A percentile compares a stretch with the other conserved stretches of the same genome.
These are phyloP conservation scores for Diabrotica undecimpunctata DNA, from an alignment of 1,140 invertebrate genomes.

Conservation along the genomic window DNA sequence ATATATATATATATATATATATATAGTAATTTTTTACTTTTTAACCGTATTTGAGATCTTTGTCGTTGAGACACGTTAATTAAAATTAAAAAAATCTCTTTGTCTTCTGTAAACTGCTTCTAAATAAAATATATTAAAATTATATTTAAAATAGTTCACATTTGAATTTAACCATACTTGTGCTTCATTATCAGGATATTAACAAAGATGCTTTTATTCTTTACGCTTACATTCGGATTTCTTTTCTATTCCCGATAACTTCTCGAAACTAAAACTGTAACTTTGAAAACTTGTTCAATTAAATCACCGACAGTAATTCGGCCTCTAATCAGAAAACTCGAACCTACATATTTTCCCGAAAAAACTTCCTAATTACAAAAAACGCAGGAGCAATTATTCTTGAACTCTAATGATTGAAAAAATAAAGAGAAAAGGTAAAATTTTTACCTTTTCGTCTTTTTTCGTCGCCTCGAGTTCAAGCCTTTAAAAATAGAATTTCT, in stretches of 20 bases:
- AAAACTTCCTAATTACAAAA: constrained; percentile 1
- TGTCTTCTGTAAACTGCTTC: too few species aligned
- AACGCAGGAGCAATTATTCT: constrained; percentile 2
- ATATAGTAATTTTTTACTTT: too few species aligned
- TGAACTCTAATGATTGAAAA: constrained; percentile 2
- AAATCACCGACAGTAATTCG: background rate
- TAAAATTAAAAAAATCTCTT: too few species aligned
- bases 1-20: too few species aligned
- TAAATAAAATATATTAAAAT: too few species aligned
- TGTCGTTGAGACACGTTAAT: too few species aligned
- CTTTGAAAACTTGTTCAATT: background rate
- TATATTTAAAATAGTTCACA: too few species aligned
- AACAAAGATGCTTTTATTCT: too few species aligned
- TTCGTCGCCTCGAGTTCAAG: constrained; percentile 9
- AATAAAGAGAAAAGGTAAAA: constrained; percentile 3
- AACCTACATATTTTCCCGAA: constrained; percentile 2
- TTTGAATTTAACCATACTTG: too few species aligned
- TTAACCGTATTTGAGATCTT: too few species aligned
- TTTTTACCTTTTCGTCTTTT: constrained; percentile 8
- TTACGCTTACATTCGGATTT: background rate
- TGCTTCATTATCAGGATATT: too few species aligned
- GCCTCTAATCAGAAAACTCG: background rate
- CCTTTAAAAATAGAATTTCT: constrained; percentile 9
- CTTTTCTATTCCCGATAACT: background rate
- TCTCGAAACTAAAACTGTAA: background rate